Conservation (phyloP, 2,888 invertebrate genomes). For the Polietes domitor region DNA sequence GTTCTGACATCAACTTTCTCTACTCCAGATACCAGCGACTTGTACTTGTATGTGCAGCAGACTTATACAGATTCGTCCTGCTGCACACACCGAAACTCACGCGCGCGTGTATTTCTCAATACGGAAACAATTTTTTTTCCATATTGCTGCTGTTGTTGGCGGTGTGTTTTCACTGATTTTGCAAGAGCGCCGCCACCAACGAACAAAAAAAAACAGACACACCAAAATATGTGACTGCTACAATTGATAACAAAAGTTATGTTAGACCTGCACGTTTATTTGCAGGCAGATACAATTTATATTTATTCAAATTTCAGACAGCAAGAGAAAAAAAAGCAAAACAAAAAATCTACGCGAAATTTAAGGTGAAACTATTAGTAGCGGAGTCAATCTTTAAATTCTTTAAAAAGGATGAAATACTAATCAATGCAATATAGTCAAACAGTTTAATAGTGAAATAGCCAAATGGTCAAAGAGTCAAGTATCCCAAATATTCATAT, state of each 20-base stretch:
- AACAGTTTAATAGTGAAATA: too few species aligned
- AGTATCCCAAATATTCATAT: too few species aligned
- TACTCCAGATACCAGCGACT: conserved; percentile 43
- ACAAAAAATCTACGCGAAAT: not conserved
- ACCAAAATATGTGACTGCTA: conserved; percentile 65
- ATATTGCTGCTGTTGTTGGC: conserved; percentile 51
- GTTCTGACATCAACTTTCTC: conserved; percentile 67
- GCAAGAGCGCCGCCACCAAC: conserved; percentile 31
- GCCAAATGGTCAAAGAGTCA: too few species aligned
- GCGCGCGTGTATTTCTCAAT: conserved; percentile 45
- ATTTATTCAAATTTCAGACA: conserved; percentile 28
- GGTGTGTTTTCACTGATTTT: conserved; percentile 38
- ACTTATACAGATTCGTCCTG: conserved; percentile 9
- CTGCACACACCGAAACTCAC: conserved; percentile 29
- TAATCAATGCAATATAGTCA: too few species aligned
- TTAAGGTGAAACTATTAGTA: not conserved
- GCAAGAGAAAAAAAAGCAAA: not conserved
- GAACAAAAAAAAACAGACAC: conserved; percentile 26
- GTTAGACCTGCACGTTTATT: conserved; percentile 49
- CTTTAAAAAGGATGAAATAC: too few species aligned
- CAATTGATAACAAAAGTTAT: conserved; percentile 67
- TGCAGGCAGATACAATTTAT: conserved; percentile 23
- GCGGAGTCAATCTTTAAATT: not conserved
- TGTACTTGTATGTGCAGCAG: not conserved
- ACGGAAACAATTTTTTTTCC: too few species aligned